Conservation (phyloP, 2,888 invertebrate species). For the Lycophotia porphyrea region DNA sequence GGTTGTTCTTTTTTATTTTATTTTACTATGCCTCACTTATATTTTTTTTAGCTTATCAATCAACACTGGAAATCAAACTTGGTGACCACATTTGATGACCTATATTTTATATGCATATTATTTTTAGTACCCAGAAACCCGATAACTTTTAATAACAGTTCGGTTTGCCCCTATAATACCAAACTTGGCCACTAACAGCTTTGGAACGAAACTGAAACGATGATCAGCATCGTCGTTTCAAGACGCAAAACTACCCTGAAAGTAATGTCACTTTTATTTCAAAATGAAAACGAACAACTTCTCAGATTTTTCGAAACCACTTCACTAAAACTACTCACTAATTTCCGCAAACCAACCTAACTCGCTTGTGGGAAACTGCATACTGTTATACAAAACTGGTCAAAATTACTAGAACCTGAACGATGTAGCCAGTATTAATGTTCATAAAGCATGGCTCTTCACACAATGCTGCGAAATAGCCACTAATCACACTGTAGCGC, state of each 20-base stretch:
- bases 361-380: conserved; percentile 1
- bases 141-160: neutral
- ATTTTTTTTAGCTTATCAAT: conserved; percentile 3
- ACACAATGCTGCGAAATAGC: conserved; percentile 43
- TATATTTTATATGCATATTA: conserved; percentile 11
- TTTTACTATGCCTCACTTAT: neutral
- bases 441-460: conserved; percentile 47
- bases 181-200: neutral
- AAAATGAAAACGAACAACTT: neutral
- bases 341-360: conserved; percentile 8
- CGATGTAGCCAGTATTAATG: conserved; percentile 45
- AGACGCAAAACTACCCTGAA: neutral
- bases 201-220: neutral
- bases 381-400: conserved; percentile 22
- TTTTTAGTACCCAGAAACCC: neutral
- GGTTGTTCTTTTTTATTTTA: neutral
- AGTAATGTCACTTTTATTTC: neutral
- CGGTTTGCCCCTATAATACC: neutral
- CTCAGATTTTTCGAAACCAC: neutral
- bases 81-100: neutral
- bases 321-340: neutral
- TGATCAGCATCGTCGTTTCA: neutral
- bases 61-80: neutral
- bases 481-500: conserved; percentile 44
- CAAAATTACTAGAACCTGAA: conserved; percentile 23